Base-by-base conservation (phyloP, 92 coral and sea anemone species). In the Heteractis magnifica region DNA sequence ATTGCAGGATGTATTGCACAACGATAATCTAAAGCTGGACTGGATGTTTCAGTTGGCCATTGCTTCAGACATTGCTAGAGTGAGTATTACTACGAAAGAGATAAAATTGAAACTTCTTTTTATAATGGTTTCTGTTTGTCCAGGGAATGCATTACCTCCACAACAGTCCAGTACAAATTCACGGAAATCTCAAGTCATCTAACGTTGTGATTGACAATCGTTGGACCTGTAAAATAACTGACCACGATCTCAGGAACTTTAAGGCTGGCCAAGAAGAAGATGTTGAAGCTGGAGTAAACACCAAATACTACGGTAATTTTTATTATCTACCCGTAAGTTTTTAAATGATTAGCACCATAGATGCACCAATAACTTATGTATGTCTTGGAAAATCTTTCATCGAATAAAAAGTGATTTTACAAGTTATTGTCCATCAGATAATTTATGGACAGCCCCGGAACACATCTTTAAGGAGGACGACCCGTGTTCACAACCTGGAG, bases 21-120 rank as follows among this genome's bases (percentile, higher is more conserved):
- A 88, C 51, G 92, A 86, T 71, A 87, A 82, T 76, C 88, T 93
- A 50, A 90, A 90, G 84, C 81, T 93, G 87, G 97, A 93, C 86
- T 93, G 97, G 97, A 90, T 93, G 97, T 93, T 93, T 82, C 88
- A 93, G 85, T 82, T 93, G 92, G 89, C 97, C 10, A 93, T 93
- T 6, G 90, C 97, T 59, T 85, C 83, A 76, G 97, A 93, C 78
- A 88, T 93, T 68, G 97, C 97, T n/a, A 86, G 92, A 81, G 97
- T 93, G 78, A 50, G 95, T 78, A 81, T 26, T 51, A 16, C 55
- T 21, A 18, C n/a, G 23, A 41, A 68, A 68, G 11, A 65, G 9
- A 68, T 68, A 41, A 20, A 23, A 68, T 6, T 7, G 15, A 21
- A 6, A 20, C 8, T 68, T 64, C 5, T 18, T n/a, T 34, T 34